phyloP scores from a whole-genome alignment of 1,140 invertebrate species.

The Rhizoglyphus robini region DNA sequence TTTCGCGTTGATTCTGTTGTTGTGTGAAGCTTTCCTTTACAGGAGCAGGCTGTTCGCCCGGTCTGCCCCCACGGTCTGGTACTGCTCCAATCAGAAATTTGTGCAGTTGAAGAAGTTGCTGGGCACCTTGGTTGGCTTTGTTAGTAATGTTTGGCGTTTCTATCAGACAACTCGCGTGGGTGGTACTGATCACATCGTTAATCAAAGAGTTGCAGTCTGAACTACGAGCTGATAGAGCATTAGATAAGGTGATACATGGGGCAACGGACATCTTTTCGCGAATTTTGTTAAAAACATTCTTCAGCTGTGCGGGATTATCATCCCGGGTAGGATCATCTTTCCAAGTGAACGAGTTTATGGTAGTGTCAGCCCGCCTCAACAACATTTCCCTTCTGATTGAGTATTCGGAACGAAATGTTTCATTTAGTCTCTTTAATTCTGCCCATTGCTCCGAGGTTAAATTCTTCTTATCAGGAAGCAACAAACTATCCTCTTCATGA shows the following conservation, averaged over 20 bases:
- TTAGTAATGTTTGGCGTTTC: constrained; percentile 14
- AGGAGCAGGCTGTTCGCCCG: constrained; percentile 11
- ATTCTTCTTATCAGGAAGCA: not conserved
- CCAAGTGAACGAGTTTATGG: constrained; percentile 67
- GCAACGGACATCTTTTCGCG: not conserved
- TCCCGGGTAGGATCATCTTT: constrained; percentile 10
- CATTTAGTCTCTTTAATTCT: constrained; percentile 6
- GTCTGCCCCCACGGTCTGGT: constrained; percentile 23
- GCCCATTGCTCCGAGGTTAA: constrained; percentile 18
- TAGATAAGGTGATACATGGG: constrained; percentile 9
- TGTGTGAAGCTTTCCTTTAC: constrained; percentile 14
- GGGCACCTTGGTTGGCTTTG: constrained; percentile 19
- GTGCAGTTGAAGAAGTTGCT: constrained; percentile 17
- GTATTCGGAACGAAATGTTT: constrained; percentile 48
- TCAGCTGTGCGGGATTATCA: not conserved
- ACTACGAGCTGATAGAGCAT: constrained; percentile 17
- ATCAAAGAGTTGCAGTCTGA: constrained; percentile 17
- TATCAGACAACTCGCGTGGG: constrained; percentile 19
- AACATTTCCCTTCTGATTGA: constrained; percentile 67
- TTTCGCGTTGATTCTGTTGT: constrained; percentile 11
- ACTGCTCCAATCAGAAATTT: constrained; percentile 21
- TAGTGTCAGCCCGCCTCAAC: constrained; percentile 77
- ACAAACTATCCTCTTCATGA: constrained; percentile 16
- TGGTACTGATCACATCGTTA: constrained; percentile 20
- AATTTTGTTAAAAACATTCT: not conserved